Evolutionary conservation across 1,140 invertebrate species (phyloP).

Genomic region (Trachelipus rathkii): DNA sequence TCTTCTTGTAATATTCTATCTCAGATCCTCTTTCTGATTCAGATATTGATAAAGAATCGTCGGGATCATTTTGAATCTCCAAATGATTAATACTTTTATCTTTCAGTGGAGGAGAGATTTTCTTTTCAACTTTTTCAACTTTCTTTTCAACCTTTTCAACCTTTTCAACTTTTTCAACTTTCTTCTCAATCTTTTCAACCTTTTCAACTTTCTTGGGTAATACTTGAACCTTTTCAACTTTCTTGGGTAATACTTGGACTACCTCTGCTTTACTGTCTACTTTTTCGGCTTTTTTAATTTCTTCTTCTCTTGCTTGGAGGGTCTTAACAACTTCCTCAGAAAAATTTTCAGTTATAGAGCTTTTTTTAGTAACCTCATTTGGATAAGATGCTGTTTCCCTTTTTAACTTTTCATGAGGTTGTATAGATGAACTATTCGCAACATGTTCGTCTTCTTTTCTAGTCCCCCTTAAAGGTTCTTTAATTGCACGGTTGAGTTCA

Average conservation of each 20-base stretch:
- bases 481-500: constrained; percentile 38
- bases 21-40: constrained; percentile 71
- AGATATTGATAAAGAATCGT: constrained; percentile 65
- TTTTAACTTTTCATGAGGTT: constrained; percentile 29
- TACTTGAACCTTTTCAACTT: constrained; percentile 10
- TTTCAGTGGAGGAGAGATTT: constrained; percentile 3
- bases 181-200: constrained; percentile 17
- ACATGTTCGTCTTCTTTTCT: constrained; percentile 21
- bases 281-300: constrained; percentile 2
- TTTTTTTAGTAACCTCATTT: constrained; percentile 24
- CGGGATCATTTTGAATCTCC: constrained; percentile 46
- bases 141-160: too few relatives aligned
- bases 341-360: background rate
- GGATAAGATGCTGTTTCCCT: constrained; percentile 35
- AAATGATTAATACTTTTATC: constrained; percentile 1
- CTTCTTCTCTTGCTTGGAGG: constrained; percentile 21
- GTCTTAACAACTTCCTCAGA: constrained; percentile 14
- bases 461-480: constrained; percentile 29
- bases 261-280: background rate
- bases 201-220: too few relatives aligned
- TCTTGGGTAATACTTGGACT: constrained; percentile 9
- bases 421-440: background rate
- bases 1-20: constrained; percentile 55
- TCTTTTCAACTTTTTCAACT: constrained; percentile 21
- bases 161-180: too few relatives aligned